Base-by-base conservation (phyloP, 2,113 vertebrate genomes). In the Petrocephalus zakoni region DNA sequence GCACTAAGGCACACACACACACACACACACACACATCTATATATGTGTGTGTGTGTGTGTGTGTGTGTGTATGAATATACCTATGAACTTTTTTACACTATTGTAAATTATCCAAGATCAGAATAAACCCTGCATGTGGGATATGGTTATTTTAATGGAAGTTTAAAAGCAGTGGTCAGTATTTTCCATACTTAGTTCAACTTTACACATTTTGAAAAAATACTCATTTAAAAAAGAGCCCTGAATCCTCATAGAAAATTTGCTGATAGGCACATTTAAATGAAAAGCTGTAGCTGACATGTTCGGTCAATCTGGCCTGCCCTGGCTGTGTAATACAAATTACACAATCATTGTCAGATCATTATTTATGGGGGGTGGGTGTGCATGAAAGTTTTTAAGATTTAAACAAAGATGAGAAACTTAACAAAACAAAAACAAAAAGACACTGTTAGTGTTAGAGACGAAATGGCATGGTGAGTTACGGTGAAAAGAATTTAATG, bases 401-500 rank as follows among this genome's bases (percentile, higher is more conserved):
- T 46, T n/a, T 10, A 78, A 51, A 84, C 37, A 49, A 84, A 85
- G 47, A 64, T 52, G 29, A 85, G 29, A 53, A 47, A 21, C 19
- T 8, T 37, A 5, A 83, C 3, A 52, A 53, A 56, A 42, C 4
- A 53, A 34, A 37, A 86, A 4, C 29, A 86, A 29, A 55, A 37
- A 3, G 29, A 34, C 22, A 47, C 19, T 37, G 10, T 89, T 89
- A 87, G 72, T 78, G 52, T 58, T 19, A 37, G 8, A 64, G 56
- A 87, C 2, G 81, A 19, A 53, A 72, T 84, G 87, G 53, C 84
- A 58, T 47, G 78, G 88, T 52, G 34, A 34, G 29, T 90, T 64
- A 72, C 56, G 53, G 55, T 53, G 89, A 90, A 90, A 90, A 90
- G 89, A 90, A 90, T 90, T 90, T 90, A 90, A 90, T 90, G 89